Evolutionary conservation across 2,888 invertebrate species (phyloP).

Genomic region (Ormyrus rosae): DNA sequence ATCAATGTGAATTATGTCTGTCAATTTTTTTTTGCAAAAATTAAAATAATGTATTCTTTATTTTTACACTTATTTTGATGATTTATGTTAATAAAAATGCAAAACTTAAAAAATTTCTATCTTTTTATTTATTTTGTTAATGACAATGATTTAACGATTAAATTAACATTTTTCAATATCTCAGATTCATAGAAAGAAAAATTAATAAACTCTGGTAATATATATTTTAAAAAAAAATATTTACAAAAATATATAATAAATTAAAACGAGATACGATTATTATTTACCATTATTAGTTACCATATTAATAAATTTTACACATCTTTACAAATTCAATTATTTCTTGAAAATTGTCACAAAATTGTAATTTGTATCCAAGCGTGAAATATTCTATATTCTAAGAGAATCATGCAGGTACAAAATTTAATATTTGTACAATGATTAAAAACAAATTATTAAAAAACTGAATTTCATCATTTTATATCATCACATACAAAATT

Average conservation of each 20-base stretch:
- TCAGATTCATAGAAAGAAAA: constrained; percentile 2
- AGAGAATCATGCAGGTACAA: constrained; percentile 7
- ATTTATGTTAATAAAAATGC: constrained; percentile 14
- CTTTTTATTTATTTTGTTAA: constrained; percentile 12
- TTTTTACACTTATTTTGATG: constrained; percentile 30
- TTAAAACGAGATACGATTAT: not conserved
- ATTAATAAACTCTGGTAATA: constrained; percentile 6
- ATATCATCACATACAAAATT: constrained; percentile 52
- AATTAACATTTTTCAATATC: constrained; percentile 1
- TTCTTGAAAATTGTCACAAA: not conserved
- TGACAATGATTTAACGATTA: constrained; percentile 12
- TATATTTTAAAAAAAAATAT: constrained; percentile 20
- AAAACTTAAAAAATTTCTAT: constrained; percentile 7
- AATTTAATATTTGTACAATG: constrained; percentile 45
- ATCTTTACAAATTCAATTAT: constrained; percentile 3
- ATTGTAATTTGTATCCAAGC: constrained; percentile 8
- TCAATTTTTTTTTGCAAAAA: not conserved
- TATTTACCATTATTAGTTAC: not conserved
- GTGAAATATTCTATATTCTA: constrained; percentile 39
- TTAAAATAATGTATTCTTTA: constrained; percentile 27
- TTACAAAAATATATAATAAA: constrained; percentile 34
- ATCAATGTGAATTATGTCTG: constrained; percentile 7
- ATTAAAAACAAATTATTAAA: constrained; percentile 46
- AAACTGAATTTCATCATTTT: constrained; percentile 48
- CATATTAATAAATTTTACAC: not conserved